Conservation (phyloP, 2,797 vertebrate species). For the Dendrocincla fuliginosa region DNA sequence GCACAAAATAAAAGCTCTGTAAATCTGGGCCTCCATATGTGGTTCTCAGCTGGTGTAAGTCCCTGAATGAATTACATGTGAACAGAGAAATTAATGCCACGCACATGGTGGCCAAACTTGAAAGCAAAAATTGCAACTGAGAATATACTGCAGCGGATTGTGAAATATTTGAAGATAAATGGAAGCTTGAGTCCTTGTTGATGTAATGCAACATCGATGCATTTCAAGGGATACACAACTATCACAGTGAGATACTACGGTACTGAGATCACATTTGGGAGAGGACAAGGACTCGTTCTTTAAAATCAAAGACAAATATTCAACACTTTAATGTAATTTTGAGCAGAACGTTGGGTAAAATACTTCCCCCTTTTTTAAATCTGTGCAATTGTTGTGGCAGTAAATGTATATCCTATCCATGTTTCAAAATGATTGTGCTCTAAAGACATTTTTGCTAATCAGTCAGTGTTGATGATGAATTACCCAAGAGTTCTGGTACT, state of each 20-base stretch:
- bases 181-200: slow-evolving; percentile 48
- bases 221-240: slow-evolving; percentile 36
- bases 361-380: background rate
- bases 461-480: slow-evolving; percentile 29
- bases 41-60: slow-evolving; percentile 80
- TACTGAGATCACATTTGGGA: background rate
- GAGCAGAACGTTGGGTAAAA: background rate
- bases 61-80: slow-evolving; percentile 78
- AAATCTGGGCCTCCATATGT: slow-evolving; percentile 81
- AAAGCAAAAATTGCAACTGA: slow-evolving; percentile 74
- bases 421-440: background rate
- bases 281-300: background rate
- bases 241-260: slow-evolving; percentile 5
- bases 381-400: background rate
- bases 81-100: slow-evolving; percentile 77
- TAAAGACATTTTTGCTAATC: slow-evolving; percentile 10
- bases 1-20: slow-evolving; percentile 74
- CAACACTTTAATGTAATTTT: background rate
- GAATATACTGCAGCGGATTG: slow-evolving; percentile 64
- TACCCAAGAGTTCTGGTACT: slow-evolving; percentile 68
- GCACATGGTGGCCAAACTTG: slow-evolving; percentile 78
- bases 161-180: slow-evolving; percentile 74
- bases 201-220: slow-evolving; percentile 31
- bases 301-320: background rate
- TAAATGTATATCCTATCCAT: background rate